phyloP scores from a whole-genome alignment of 2,113 vertebrate species.

The Ptychochromis oligacanthus region DNA sequence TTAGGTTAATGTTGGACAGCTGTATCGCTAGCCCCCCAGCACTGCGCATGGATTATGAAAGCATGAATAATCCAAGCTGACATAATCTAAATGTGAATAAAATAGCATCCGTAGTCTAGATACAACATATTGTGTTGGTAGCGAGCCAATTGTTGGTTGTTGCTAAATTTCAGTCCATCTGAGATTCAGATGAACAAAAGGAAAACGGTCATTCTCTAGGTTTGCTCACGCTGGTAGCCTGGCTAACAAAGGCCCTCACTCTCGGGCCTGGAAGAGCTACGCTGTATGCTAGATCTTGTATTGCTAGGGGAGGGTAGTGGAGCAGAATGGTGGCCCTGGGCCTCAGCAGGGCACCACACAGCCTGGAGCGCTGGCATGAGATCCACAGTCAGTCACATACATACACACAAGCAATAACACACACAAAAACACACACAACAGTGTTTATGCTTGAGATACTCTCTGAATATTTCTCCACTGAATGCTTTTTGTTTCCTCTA shows the following conservation, averaged over 20 bases:
- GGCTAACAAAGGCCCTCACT: conserved; percentile 34
- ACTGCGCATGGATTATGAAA: conserved; percentile 50
- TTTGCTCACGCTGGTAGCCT: conserved; percentile 13
- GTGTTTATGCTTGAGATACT: conserved; percentile 40
- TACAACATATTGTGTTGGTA: conserved; percentile 26
- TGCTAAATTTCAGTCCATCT: neutral
- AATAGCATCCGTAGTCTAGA: conserved; percentile 37
- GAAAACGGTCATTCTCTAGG: neutral
- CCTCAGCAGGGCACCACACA: conserved; percentile 52
- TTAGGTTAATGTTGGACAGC: conserved; percentile 54
- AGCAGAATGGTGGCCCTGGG: conserved; percentile 70
- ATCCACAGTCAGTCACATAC: conserved; percentile 20
- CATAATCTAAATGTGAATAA: conserved; percentile 59
- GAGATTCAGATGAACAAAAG: conserved; percentile 4
- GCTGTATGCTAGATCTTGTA: conserved; percentile 51
- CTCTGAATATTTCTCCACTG: conserved; percentile 51
- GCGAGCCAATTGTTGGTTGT: conserved; percentile 25
- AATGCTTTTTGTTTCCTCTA: conserved; percentile 28
- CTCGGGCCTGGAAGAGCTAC: conserved; percentile 11
- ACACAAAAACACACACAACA: conserved; percentile 29
- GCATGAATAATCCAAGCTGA: conserved; percentile 66
- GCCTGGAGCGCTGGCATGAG: conserved; percentile 70
- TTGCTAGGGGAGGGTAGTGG: conserved; percentile 44
- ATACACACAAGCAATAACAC: conserved; percentile 12
- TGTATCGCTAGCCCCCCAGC: conserved; percentile 37